Evolutionary conservation across 2,888 invertebrate genomes (phyloP), one percentile per base, ranked within the genome.

Genomic region (Latrodectus hesperus): DNA sequence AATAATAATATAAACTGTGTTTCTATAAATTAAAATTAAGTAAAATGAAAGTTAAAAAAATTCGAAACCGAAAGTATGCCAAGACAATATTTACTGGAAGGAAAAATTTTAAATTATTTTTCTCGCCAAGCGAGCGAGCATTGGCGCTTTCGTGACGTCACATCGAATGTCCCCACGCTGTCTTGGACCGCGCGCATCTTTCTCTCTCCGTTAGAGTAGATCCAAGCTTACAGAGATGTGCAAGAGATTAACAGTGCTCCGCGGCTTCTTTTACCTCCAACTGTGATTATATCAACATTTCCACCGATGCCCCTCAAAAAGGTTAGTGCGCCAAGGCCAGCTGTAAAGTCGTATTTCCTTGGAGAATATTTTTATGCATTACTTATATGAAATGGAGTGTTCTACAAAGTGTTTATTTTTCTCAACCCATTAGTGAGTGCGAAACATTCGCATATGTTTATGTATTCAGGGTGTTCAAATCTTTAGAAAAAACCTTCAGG

Each of bases 221-320:
- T 70, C 52, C 16, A 16, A 38, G 77, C 84, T 70, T 52, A 77
- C 73, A 77, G 77, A 73, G 65, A 26, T 16, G 81, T 60, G 22
- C 70, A 17, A 76, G 76, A 55, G 64, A 80, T 53, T 38, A n/a
- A 16, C 65, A 22, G 52, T 67, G 38, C 64, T 14, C 26, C 38
- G 26, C 75, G 16, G 12, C 53, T 17, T 74, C 53, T 22, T 11
- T 51, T 16, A 9, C 53, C 12, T 12, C 16, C 38, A 49, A 12
- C 55, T 26, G 67, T 38, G 26, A 38, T 76, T 65, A 22, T 22
- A 60, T 65, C 85, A 82, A 67, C 51, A 12, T 38, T 17, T 6
- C 38, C 38, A 1, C 38, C 38, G 67, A 87, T 87, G 86, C 86
- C 86, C 71, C 77, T 87, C 73, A 87, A 82, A 81, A 87, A 87